Percentiles rank a stretch among this genome's conserved stretches.
Evolutionary conservation across 2,888 invertebrate genomes (phyloP).

Genomic region (Tiliacea aurago): DNA sequence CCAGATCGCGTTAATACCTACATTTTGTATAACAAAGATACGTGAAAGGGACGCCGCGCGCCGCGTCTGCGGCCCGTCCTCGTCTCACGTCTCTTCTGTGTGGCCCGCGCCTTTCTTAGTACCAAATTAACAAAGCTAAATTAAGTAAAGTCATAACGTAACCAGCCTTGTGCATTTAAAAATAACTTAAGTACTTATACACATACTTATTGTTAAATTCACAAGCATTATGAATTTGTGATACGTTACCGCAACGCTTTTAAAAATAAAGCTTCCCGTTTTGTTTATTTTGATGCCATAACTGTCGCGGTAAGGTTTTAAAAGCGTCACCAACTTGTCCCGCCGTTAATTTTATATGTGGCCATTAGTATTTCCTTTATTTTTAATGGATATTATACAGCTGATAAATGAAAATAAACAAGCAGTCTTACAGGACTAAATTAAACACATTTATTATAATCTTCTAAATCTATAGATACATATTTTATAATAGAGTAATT

Average conservation of each 20-base stretch:
- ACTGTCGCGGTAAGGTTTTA: conserved; percentile 24
- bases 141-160: too few species aligned
- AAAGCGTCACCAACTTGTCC: conserved; percentile 24
- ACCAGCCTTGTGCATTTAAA: neutral
- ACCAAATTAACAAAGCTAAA: too few species aligned
- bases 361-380: conserved; percentile 24
- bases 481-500: neutral
- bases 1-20: neutral
- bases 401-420: conserved; percentile 10
- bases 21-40: too few species aligned
- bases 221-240: neutral
- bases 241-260: neutral
- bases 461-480: neutral
- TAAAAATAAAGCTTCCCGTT: conserved; percentile 23
- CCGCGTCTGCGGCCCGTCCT: too few species aligned
- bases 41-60: too few species aligned
- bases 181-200: neutral
- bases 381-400: conserved; percentile 12
- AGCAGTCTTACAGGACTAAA: neutral
- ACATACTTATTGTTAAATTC: too few species aligned
- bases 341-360: conserved; percentile 15
- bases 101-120: neutral
- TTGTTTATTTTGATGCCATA: conserved; percentile 22
- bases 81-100: too few species aligned
- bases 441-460: neutral